Conservation (phyloP, 1,140 invertebrate species). For the Pogonus chalceus region DNA sequence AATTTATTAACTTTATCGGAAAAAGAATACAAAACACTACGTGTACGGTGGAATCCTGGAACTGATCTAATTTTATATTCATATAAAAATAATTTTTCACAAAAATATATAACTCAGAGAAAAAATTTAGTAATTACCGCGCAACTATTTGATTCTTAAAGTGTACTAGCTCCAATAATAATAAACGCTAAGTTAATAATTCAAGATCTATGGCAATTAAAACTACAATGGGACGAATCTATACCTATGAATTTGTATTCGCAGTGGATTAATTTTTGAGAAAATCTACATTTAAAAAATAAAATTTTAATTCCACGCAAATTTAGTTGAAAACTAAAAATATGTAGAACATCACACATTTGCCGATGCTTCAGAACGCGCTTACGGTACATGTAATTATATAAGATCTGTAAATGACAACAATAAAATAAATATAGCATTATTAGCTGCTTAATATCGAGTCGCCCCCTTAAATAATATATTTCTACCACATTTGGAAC, state of each 20-base stretch:
- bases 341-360: slow-evolving; percentile 20
- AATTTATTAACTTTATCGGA: neutral
- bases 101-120: slow-evolving; percentile 14
- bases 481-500: slow-evolving; percentile 20
- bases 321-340: neutral
- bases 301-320: neutral
- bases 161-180: slow-evolving; percentile 15
- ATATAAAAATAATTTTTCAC: neutral
- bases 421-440: neutral
- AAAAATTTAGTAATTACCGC: slow-evolving; percentile 14
- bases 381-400: slow-evolving; percentile 25
- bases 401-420: slow-evolving; percentile 7
- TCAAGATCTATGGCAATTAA: slow-evolving; percentile 16
- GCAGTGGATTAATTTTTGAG: neutral
- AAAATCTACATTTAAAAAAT: neutral
- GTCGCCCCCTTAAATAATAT: slow-evolving; percentile 21
- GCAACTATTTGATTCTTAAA: slow-evolving; percentile 19
- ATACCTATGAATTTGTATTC: neutral
- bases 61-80: neutral
- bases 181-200: slow-evolving; percentile 18
- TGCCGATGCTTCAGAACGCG: slow-evolving; percentile 21
- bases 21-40: slow-evolving; percentile 8
- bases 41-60: slow-evolving; percentile 4
- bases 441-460: slow-evolving; percentile 18
- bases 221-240: slow-evolving; percentile 17